Base-by-base conservation (phyloP, 1,140 invertebrate genomes). In the Bombus consobrinus region DNA sequence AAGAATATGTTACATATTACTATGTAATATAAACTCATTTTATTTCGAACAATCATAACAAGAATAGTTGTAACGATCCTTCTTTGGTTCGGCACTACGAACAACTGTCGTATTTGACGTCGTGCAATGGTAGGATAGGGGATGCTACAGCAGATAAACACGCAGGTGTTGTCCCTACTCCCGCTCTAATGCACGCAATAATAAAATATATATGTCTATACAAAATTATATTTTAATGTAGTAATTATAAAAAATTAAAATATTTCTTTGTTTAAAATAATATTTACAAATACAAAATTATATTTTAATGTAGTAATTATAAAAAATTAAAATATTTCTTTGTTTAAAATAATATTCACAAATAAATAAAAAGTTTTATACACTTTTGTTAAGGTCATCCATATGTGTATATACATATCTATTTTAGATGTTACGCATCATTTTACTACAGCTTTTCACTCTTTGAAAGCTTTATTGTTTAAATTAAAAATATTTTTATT, bases 151-250 rank as follows among this genome's bases (percentile, higher is more conserved):
- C 72, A 77, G 66, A 66, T 91, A 92, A 86, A 89, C 83, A 87
- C 88, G 91, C 92, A 93, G 92, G 90, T 93, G 92, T 92, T 91
- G 73, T 87, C 66, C 79, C 89, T 91, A 79, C 81, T 68, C 83
- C 74, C 80, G 4, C n/a, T n/a, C 66, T 47, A 62, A 68, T 39
- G 32, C 74, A 77, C 39, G 75, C 74, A 69, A 75, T 62, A 47
- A 79, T 47, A 78, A 37, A 53, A 66, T 80, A 64, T 32, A 69
- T 68, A 69, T 68, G 34, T 47, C 3, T 12, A 74, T 69, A 59
- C 18, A 71, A 57, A n/a, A 72, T 81, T 57, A 28, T 39, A 28
- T 72, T 57, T 41, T 71, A 59, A 32, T 5, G 32, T 39, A 3
- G 25, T 43, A 81, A 39, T 69, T 47, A 13, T 22, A 41, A n/a